These are phyloP conservation scores for Pissodes strobi DNA, from an alignment of 1,140 invertebrate genomes.

Conservation along the genomic window DNA sequence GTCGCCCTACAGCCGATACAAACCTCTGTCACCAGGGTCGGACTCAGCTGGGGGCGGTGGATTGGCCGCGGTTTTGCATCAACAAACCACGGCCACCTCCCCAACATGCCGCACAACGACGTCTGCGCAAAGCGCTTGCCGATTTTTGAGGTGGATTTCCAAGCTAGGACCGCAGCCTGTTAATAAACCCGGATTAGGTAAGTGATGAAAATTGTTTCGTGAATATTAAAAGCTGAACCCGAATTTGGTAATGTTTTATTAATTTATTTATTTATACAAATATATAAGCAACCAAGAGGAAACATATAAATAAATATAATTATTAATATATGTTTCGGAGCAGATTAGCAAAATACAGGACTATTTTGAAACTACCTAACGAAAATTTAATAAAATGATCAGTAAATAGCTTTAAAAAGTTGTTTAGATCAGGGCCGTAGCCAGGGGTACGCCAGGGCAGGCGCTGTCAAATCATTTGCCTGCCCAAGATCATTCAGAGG, in stretches of 20 bases:
- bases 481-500: no score
- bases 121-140: slow-evolving; percentile 46
- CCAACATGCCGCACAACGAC: slow-evolving; percentile 42
- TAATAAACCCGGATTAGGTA: slow-evolving; percentile 53
- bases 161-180: slow-evolving; percentile 53
- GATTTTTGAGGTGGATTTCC: slow-evolving; percentile 54
- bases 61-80: slow-evolving; percentile 44
- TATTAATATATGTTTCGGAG: no score
- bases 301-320: no score
- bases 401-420: no score
- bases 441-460: no score
- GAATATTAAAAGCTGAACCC: no score
- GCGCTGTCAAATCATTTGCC: no score
- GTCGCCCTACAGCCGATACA: slow-evolving; percentile 56
- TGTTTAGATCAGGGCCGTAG: no score
- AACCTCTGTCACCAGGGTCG: slow-evolving; percentile 50
- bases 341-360: neutral
- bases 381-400: no score
- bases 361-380: no score
- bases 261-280: no score
- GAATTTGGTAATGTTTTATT: neutral
- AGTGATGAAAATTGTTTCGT: neutral
- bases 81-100: slow-evolving; percentile 36
- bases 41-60: slow-evolving; percentile 36
- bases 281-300: no score